A percentile compares a stretch with the other conserved stretches of the same genome.
Evolutionary conservation across 2,113 vertebrate species (phyloP).

Genomic region (Anseranas semipalmata): DNA sequence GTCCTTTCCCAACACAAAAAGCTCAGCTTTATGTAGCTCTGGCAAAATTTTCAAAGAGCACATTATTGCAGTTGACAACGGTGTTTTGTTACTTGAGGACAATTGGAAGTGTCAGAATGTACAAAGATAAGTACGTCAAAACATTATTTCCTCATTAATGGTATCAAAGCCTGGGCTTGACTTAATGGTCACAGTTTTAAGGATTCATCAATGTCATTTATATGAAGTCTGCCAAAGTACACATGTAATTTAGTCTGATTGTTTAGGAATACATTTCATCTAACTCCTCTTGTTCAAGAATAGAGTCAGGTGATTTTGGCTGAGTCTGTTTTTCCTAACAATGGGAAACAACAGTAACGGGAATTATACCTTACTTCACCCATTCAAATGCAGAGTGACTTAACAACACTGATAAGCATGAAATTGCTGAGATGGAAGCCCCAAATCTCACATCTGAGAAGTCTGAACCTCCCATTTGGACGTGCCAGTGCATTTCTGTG

Average conservation of each 20-base stretch:
- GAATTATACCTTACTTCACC: conserved; percentile 19
- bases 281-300: conserved; percentile 27
- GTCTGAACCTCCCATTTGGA: not conserved
- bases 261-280: conserved; percentile 40
- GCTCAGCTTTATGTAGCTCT: rapidly evolving
- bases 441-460: not conserved
- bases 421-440: not conserved
- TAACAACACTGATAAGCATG: not conserved
- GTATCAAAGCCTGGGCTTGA: not conserved
- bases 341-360: not conserved
- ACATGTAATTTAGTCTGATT: conserved; percentile 42
- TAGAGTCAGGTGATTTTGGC: conserved; percentile 1
- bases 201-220: conserved; percentile 31
- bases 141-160: conserved; percentile 40
- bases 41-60: not conserved
- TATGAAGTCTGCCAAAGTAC: conserved; percentile 34
- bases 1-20: not conserved
- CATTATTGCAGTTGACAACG: not conserved
- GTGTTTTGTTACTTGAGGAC: not conserved
- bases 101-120: conserved; percentile 19
- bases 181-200: conserved; percentile 44
- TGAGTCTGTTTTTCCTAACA: not conserved
- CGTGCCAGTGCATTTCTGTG: not conserved
- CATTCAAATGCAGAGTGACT: conserved; percentile 22
- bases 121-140: not conserved